These are phyloP conservation scores for Oplegnathus fasciatus DNA, from an alignment of 2,113 vertebrate species.

Conservation along the genomic window DNA sequence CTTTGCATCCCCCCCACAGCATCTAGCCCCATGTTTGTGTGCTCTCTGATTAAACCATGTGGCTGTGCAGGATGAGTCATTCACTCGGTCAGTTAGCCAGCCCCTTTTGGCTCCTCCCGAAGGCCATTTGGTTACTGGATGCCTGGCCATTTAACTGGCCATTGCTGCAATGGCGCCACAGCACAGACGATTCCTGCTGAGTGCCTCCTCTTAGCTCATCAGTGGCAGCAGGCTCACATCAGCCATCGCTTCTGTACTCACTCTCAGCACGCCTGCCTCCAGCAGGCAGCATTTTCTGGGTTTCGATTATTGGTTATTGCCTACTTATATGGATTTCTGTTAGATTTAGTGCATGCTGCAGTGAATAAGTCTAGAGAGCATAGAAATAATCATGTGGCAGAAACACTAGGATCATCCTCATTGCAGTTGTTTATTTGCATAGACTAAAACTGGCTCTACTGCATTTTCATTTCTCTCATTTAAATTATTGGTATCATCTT, in stretches of 20 bases:
- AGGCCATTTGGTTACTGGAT: slow-evolving; percentile 72
- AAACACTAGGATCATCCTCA: neutral
- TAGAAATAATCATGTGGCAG: slow-evolving; percentile 2
- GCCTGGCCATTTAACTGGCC: slow-evolving; percentile 66
- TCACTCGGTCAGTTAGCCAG: slow-evolving; percentile 62
- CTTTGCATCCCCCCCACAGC: neutral
- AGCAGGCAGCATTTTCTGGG: slow-evolving; percentile 30
- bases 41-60: slow-evolving; percentile 61
- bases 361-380: slow-evolving; percentile 5
- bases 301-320: slow-evolving; percentile 58
- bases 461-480: slow-evolving; percentile 1
- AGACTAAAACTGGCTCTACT: neutral
- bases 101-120: slow-evolving; percentile 62
- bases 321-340: slow-evolving; percentile 33
- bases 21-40: slow-evolving; percentile 51
- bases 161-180: slow-evolving; percentile 43
- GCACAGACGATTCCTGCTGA: slow-evolving; percentile 66
- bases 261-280: slow-evolving; percentile 17
- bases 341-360: neutral
- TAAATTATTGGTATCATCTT: neutral
- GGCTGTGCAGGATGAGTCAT: slow-evolving; percentile 65
- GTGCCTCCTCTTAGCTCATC: slow-evolving; percentile 64
- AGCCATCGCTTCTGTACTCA: slow-evolving; percentile 43
- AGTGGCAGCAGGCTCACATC: slow-evolving; percentile 55
- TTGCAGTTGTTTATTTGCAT: neutral